Percentiles rank a stretch among this genome's conserved stretches.
Evolutionary conservation across 2,113 vertebrate genomes (phyloP).

Genomic region (Chaenocephalus aceratus): DNA sequence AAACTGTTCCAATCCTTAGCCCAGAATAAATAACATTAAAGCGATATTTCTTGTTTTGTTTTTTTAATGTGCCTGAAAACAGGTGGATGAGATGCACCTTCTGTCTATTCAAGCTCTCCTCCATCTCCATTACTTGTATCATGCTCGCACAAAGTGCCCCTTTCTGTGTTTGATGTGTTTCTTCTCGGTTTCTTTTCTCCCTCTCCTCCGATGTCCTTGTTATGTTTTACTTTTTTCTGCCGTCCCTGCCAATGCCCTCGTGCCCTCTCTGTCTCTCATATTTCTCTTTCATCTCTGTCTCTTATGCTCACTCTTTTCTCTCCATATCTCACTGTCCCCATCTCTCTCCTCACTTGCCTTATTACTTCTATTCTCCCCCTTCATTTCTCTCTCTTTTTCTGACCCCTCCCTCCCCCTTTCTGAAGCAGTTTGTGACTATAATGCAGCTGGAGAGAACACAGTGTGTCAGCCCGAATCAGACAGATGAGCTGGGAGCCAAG

Average conservation of each 20-base stretch:
- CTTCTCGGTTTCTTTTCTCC: slow-evolving; percentile 5
- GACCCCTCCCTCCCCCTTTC: slow-evolving; percentile 16
- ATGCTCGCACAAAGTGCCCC: neutral
- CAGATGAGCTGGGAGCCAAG: slow-evolving; percentile 77
- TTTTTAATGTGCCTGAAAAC: no score
- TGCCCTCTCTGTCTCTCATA: slow-evolving; percentile 43
- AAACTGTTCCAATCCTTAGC: no score
- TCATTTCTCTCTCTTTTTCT: slow-evolving; percentile 20
- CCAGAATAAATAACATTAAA: no score
- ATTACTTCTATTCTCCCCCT: slow-evolving; percentile 40
- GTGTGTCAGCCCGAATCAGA: slow-evolving; percentile 82
- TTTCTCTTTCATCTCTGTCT: slow-evolving; percentile 55
- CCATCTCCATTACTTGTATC: slow-evolving; percentile 4
- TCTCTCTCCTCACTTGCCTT: slow-evolving; percentile 52
- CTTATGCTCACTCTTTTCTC: slow-evolving; percentile 14
- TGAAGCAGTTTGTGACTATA: slow-evolving; percentile 75
- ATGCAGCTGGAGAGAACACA: slow-evolving; percentile 81
- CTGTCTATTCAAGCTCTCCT: neutral
- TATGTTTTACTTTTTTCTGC: slow-evolving; percentile 36
- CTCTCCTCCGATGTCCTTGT: slow-evolving; percentile 36
- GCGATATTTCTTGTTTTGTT: no score
- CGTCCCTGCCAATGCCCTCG: slow-evolving; percentile 43
- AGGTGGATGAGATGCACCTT: no score
- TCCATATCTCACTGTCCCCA: slow-evolving; percentile 43
- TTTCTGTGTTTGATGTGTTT: slow-evolving; percentile 31